Evolutionary conservation across 2,113 vertebrate genomes (phyloP).

Genomic region (Pseudopipra pipra): DNA sequence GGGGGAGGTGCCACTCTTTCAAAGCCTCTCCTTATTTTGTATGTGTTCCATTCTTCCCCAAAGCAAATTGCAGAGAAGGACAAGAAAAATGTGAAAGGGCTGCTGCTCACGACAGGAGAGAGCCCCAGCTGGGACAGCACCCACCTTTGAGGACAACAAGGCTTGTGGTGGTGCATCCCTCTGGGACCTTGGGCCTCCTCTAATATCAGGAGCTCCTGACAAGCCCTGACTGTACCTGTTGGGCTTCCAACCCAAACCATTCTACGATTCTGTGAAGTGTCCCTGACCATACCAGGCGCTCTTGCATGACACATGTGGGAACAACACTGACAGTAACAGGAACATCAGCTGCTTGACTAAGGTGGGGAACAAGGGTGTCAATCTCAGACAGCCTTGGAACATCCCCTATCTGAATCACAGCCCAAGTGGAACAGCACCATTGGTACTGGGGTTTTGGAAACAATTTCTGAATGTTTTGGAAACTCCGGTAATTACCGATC

Average conservation of each 20-base stretch:
- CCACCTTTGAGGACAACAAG: not conserved
- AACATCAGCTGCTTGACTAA: not conserved
- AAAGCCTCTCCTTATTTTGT: not conserved
- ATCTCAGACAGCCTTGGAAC: not conserved
- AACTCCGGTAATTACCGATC: not conserved
- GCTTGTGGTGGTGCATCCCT: not conserved
- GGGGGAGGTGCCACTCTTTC: not conserved
- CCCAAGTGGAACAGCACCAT: not conserved
- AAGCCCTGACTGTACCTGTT: not conserved
- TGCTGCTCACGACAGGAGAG: not conserved
- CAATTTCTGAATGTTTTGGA: not conserved
- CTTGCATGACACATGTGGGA: not conserved
- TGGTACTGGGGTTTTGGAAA: not conserved
- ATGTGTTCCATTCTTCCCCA: not conserved
- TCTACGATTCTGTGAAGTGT: not conserved
- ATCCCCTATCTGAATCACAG: not conserved
- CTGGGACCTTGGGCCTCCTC: not conserved
- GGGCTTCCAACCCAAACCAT: not conserved
- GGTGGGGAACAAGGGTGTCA: not conserved
- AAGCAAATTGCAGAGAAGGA: not conserved
- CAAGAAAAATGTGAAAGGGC: not conserved
- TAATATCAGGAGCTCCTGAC: not conserved
- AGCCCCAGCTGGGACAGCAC: not conserved
- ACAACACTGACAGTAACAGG: not conserved
- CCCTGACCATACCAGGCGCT: not conserved